Conservation (phyloP, 1,140 invertebrate species). For the Conus ventricosus region DNA sequence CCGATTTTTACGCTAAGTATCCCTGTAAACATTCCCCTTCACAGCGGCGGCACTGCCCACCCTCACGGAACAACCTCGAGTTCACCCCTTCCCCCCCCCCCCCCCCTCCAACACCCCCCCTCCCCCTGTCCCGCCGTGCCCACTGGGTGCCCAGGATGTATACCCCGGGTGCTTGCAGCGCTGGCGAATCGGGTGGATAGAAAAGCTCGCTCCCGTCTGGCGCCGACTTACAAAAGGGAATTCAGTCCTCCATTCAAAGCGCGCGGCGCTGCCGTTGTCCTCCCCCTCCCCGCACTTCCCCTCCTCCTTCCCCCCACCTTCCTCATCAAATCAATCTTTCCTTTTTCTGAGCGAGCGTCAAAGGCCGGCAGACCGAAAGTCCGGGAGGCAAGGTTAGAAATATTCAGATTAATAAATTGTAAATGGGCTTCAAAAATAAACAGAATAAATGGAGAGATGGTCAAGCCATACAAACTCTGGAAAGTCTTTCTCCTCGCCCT, state of each 20-base stretch:
- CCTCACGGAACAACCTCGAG: neutral
- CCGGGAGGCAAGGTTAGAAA: no score
- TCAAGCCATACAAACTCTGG: no score
- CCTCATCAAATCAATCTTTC: constrained; percentile 15
- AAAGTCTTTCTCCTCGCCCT: no score
- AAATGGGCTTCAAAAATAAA: no score
- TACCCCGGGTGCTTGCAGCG: constrained; percentile 18
- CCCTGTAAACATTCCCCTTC: constrained; percentile 23
- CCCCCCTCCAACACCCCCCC: neutral
- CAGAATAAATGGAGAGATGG: no score
- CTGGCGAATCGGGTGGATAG: neutral
- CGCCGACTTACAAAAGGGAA: constrained; percentile 23
- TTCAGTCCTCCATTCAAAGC: constrained; percentile 7
- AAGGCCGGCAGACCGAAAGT: neutral
- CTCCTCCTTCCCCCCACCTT: no score
- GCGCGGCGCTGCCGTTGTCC: neutral
- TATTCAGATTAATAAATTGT: no score
- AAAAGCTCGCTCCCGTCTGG: constrained; percentile 21
- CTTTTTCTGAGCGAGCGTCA: neutral
- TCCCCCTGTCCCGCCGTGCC: neutral
- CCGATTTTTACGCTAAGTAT: constrained; percentile 29
- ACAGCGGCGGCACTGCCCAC: neutral
- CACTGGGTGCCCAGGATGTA: neutral
- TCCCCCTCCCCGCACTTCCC: no score
- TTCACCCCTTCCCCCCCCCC: neutral